Evolutionary conservation across 2,113 vertebrate species (phyloP).

Genomic region (Coryphaenoides rupestris): DNA sequence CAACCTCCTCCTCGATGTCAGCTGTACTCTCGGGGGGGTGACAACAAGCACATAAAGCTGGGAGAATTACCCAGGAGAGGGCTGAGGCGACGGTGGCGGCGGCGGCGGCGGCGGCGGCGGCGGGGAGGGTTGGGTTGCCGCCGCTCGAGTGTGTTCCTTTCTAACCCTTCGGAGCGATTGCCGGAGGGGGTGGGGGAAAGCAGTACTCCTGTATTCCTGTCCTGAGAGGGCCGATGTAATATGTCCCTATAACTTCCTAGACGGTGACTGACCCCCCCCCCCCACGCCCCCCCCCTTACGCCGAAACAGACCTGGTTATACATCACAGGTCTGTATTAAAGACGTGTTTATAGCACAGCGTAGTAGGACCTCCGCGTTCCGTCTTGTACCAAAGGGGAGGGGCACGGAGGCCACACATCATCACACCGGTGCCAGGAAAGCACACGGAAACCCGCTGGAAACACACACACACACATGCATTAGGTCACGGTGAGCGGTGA

Average conservation of each 20-base stretch:
- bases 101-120: background rate
- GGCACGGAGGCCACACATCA: constrained; percentile 28
- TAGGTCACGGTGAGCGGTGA: constrained; percentile 69
- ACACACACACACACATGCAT: constrained; percentile 65
- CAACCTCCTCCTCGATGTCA: constrained; percentile 77
- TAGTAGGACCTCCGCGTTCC: background rate
- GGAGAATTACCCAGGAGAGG: constrained; percentile 74
- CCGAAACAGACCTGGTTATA: background rate
- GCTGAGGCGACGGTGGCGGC: constrained; percentile 56
- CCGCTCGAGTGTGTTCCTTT: no score
- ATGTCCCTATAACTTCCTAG: no score
- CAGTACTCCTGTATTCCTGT: constrained; percentile 27
- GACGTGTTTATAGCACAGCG: constrained; percentile 40
- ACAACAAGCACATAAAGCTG: constrained; percentile 83
- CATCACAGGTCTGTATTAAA: constrained; percentile 23
- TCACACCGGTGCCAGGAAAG: constrained; percentile 69
- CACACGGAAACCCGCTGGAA: constrained; percentile 72
- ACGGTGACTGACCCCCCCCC: no score
- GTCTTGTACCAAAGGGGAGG: no score
- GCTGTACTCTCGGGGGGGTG: constrained; percentile 80
- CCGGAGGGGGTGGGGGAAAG: no score
- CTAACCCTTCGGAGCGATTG: no score
- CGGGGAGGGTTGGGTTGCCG: no score
- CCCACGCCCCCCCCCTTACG: no score
- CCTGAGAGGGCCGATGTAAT: constrained; percentile 41